Conservation (phyloP, 2,888 invertebrate species). For the Phortica magna region DNA sequence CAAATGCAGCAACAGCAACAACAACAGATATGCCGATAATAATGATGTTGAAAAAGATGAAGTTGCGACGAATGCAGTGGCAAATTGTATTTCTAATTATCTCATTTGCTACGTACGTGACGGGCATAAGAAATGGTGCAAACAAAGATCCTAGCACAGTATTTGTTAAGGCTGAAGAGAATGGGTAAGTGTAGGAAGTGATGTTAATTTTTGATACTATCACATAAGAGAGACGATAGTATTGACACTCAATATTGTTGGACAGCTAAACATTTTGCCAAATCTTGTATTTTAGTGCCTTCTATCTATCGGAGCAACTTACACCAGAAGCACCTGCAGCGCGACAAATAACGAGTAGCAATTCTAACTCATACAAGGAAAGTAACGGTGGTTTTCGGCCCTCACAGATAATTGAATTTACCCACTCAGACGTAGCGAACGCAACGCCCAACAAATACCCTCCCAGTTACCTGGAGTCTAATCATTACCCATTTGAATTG, state of each 20-base stretch:
- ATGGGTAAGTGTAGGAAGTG: slow-evolving; percentile 64
- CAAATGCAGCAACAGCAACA: slow-evolving; percentile 32
- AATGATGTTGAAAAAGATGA: slow-evolving; percentile 4
- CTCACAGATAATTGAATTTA: slow-evolving; percentile 70
- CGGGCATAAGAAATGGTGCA: slow-evolving; percentile 75
- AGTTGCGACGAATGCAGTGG: slow-evolving; percentile 68
- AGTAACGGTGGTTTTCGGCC: slow-evolving; percentile 61
- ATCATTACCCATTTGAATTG: slow-evolving; percentile 54
- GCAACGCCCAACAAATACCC: slow-evolving; percentile 49
- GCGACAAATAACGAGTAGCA: slow-evolving; percentile 44
- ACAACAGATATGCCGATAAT: slow-evolving; percentile 31
- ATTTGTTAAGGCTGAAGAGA: slow-evolving; percentile 45
- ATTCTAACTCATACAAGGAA: neutral
- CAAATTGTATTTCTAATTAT: slow-evolving; percentile 78
- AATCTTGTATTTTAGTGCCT: slow-evolving; percentile 45
- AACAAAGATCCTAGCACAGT: slow-evolving; percentile 37
- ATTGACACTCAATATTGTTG: too few relatives aligned
- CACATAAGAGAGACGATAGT: too few relatives aligned
- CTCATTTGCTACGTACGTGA: slow-evolving; percentile 71
- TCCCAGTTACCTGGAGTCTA: slow-evolving; percentile 58
- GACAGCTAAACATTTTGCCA: too few relatives aligned
- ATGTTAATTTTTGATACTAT: too few relatives aligned
- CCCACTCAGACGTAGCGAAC: slow-evolving; percentile 65
- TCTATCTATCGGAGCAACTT: slow-evolving; percentile 57
- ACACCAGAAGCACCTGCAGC: slow-evolving; percentile 26